Evolutionary conservation across 1,140 invertebrate genomes (phyloP), one percentile per base, ranked within the genome.

Genomic region (Drosophila ohnishii): DNA sequence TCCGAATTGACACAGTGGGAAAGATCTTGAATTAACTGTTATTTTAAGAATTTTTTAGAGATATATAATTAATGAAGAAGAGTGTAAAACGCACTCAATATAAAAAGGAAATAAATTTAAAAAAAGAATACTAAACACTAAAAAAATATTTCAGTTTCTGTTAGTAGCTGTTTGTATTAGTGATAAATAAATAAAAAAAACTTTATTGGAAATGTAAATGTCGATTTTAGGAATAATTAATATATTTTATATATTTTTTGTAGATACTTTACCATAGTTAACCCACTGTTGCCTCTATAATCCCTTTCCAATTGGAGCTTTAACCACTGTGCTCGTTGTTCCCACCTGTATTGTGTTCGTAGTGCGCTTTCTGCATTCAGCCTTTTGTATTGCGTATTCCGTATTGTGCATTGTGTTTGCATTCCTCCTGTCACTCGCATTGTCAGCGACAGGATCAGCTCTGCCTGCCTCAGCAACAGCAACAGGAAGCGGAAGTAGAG

Each of bases 381-480:
- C 48, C 47, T 59, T 61, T 59, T 50, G 69, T 59, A 34, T 39
- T 59, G 53, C 48, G 72, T 55, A 55, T 55, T 70, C 10, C 47
- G 69, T 48, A 69, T 80, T 80, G 78, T 64, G 53, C 50, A 72
- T 87, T 86, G 80, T 80, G 70, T 75, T 79, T 80, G 75, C 58
- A 75, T 63, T 80, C 70, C 58, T 42, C 40, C 65, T 83, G 83
- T 86, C 83, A 78, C 60, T 78, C 55, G 74, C 78, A 86, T 82
- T 86, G 82, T 87, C 82, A 86, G 83, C 73, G 42, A 16, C 59
- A 64, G 71, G 72, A 75, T 75, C 72, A 75, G 65, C 32, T 28
- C 16, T 22, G 28, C 14, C 14, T 14, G 25, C 19, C 22, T 40
- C 28, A 39, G n/a, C 35, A 28, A 6, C 47, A 51, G 62, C 34